A percentile compares a stretch with the other conserved stretches of the same genome.
Evolutionary conservation across 2,797 vertebrate genomes (phyloP).

Genomic region (Macrochelys suwanniensis): DNA sequence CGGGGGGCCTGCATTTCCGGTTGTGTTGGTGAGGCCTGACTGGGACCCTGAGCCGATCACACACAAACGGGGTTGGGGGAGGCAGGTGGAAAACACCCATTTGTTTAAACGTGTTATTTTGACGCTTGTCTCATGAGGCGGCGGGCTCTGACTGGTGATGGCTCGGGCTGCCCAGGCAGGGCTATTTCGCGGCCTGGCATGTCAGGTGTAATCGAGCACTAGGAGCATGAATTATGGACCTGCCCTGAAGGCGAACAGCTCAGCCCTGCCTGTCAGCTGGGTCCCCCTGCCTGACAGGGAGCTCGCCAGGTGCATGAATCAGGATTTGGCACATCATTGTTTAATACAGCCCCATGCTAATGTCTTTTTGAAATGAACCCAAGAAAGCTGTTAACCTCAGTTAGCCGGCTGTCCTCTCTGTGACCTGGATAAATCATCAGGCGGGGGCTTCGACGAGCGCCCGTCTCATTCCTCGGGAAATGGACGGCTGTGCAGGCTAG

Average conservation of each 20-base stretch:
- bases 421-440: slow-evolving; percentile 82
- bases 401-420: slow-evolving; percentile 77
- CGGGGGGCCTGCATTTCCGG: not conserved
- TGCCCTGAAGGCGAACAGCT: slow-evolving; percentile 76
- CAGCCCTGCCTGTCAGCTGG: slow-evolving; percentile 74
- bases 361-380: slow-evolving; percentile 81
- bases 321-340: slow-evolving; percentile 76
- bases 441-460: slow-evolving; percentile 33
- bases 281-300: slow-evolving; percentile 66
- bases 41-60: not conserved
- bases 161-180: not conserved
- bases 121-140: not conserved
- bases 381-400: slow-evolving; percentile 83
- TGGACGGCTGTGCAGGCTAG: not conserved
- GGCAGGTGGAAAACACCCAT: no score
- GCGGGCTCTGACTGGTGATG: not conserved
- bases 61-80: no score
- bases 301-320: slow-evolving; percentile 79
- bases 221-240: slow-evolving; percentile 72
- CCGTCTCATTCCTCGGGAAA: slow-evolving; percentile 45
- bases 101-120: not conserved
- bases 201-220: slow-evolving; percentile 74
- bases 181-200: slow-evolving; percentile 41
- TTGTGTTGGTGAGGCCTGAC: not conserved
- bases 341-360: slow-evolving; percentile 81